Evolutionary conservation across 64 coral and sea anemone species (phyloP), one percentile per base, ranked within the genome.

Genomic region (Stichodactyla mertensii): DNA sequence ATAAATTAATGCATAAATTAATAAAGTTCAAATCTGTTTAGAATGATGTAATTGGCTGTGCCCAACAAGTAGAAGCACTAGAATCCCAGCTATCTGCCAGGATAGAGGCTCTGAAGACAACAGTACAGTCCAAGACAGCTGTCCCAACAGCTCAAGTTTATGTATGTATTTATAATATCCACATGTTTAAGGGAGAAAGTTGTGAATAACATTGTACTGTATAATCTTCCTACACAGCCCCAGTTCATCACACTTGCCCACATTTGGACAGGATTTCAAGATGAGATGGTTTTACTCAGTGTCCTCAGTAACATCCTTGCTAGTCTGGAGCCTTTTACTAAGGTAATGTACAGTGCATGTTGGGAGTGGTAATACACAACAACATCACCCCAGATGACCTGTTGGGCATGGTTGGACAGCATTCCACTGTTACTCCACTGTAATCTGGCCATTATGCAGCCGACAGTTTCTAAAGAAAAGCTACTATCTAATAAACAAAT

Each of bases 241-340:
- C 96, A 98, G 86, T 98, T 98, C 55, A 98, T 98, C 67, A 98
- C 88, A 27, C 59, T 98, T 52, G 90, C 96, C 9, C 96, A 98
- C 79, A 79, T 98, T 11, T 98, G 96, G 96, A 95, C 89, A 64
- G 96, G 96, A 15, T 98, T 98, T 82, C 96, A 98, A 66, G 96
- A 98, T 74, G 96, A 98, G 71, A 98, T 98, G 96, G 96, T 98
- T 2, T 87, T 98, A 36, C 82, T 98, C 19, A 98, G 96, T 88
- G 96, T 98, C n/a, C 93, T 98, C 20, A 98, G 96, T 61, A 98
- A 98, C 64, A 98, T 98, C 51, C 93, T 95, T 16, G 93, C 92
- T 16, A 98, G 96, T 57, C 66, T 98, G 26, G 96, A 92, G 51
- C 96, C 96, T 10, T 98, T 98, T 58, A 95, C 92, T 51, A 98